Evolutionary conservation across 1,140 invertebrate species (phyloP), one percentile per base, ranked within the genome.

Genomic region (Neodiprion lecontei): DNA sequence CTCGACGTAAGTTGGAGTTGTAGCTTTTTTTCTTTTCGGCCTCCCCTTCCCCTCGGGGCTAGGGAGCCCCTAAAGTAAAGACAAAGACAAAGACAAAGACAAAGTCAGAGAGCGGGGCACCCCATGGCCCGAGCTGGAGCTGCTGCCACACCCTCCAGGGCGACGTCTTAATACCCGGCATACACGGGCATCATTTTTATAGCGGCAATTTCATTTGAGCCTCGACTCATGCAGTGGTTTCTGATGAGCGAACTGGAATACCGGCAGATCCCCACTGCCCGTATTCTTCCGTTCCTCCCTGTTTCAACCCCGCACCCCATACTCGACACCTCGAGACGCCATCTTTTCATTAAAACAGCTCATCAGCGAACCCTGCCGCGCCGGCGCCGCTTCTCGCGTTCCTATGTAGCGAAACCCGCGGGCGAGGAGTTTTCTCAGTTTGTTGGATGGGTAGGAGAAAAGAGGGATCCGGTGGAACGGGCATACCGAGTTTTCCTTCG

Each of bases 311-410:
- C 23, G 66, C 47, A 65, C 68, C 74, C 75, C 73, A 67, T 67
- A 74, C 65, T 49, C 68, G 70, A 78, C 74, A 76, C 72, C 66
- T 40, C 14, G 66, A 66, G 77, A 78, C 82, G 84, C 83, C 86
- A 86, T 87, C 85, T 87, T 87, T 87, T 87, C 85, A 87, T 87
- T 87, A 87, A 85, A 86, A 82, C 83, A 84, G 77, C 84, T 86
- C 84, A 86, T 86, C 83, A 80, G 83, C 80, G 82, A 80, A 79
- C 79, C 84, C 80, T 80, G 74, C 65, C 75, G 84, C 72, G 53
- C 53, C 53, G 53, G 53, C 53, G 53, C 53, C n/a, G 53, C 11
- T 78, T 61, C 53, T 12, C 53, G 53, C 53, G 53, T 61, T 48
- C n/a, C 28, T 14, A n/a, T 7, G 67, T 14, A 12, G 67, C 17